Conservation (phyloP, 2,888 invertebrate genomes). For the Amaurobius ferox region DNA sequence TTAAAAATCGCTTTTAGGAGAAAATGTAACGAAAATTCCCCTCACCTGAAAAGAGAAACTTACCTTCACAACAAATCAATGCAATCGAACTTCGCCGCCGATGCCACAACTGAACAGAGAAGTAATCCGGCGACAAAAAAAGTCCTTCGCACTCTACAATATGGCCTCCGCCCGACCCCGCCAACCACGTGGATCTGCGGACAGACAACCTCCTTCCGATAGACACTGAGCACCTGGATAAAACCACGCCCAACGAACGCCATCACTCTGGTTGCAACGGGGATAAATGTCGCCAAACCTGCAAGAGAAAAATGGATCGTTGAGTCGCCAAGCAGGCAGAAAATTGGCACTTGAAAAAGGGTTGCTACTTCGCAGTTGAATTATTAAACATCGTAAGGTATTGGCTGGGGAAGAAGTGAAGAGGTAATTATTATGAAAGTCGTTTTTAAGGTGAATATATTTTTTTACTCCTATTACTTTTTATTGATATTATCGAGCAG, state of each 20-base stretch:
- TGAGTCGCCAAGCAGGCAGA: conserved; percentile 56
- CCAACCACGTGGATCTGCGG: conserved; percentile 55
- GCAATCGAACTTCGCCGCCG: conserved; percentile 1
- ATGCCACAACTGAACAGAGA: conserved; percentile 2
- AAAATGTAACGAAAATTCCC: too few species aligned
- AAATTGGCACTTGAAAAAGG: conserved; percentile 36
- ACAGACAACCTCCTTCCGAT: conserved; percentile 29
- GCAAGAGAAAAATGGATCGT: conserved; percentile 27
- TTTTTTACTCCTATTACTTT: not conserved
- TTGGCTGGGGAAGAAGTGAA: conserved; percentile 19
- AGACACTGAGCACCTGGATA: conserved; percentile 47
- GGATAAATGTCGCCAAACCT: conserved; percentile 50
- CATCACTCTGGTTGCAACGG: conserved; percentile 16
- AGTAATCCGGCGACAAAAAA: not conserved
- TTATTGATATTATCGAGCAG: not conserved
- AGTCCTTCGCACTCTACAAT: not conserved
- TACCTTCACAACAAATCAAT: conserved; percentile 2
- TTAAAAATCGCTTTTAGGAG: too few species aligned
- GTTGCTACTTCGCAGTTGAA: conserved; percentile 17
- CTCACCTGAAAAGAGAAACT: not conserved
- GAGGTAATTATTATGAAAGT: conserved; percentile 29
- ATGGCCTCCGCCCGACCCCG: conserved; percentile 27
- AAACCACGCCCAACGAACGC: conserved; percentile 37
- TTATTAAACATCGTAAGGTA: conserved; percentile 27
- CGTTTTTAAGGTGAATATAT: not conserved